A percentile compares a stretch with the other conserved stretches of the same genome.
phyloP scores from a whole-genome alignment of 2,888 invertebrate genomes.

The Pimpla rufipes region DNA sequence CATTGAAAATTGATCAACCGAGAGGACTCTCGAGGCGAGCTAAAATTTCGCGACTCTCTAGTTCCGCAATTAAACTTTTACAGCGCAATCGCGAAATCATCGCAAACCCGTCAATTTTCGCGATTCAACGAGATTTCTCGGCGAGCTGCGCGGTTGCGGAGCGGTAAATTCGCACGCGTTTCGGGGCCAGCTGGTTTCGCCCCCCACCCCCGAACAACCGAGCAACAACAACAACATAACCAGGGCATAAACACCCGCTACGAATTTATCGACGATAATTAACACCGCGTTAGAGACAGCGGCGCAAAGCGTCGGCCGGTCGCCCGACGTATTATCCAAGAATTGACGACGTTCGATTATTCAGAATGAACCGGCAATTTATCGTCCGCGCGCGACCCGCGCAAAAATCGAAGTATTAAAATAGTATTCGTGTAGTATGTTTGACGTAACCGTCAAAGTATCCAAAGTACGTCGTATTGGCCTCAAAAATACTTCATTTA shows the following conservation, averaged over 20 bases:
- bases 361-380: constrained; percentile 29
- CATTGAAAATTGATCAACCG: not conserved
- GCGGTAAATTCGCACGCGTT: constrained; percentile 15
- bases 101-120: not conserved
- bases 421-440: too few species aligned
- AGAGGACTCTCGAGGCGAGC: not conserved
- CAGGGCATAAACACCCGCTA: constrained; percentile 19
- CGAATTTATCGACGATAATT: constrained; percentile 43
- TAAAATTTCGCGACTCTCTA: not conserved
- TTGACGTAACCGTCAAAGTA: too few species aligned
- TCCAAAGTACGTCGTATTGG: too few species aligned
- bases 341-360: constrained; percentile 44
- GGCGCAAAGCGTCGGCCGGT: not conserved
- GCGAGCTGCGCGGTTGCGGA: not conserved
- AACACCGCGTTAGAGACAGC: constrained; percentile 17
- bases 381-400: too few species aligned
- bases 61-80: not conserved
- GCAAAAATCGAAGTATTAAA: too few species aligned
- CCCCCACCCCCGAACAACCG: not conserved
- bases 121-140: constrained; percentile 3
- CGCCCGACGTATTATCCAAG: constrained; percentile 20
- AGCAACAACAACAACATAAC: constrained; percentile 3
- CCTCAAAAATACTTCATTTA: too few species aligned
- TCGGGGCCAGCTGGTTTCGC: not conserved
- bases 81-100: not conserved